phyloP scores from a whole-genome alignment of 2,113 vertebrate species.

The Ceyx margarethae region DNA sequence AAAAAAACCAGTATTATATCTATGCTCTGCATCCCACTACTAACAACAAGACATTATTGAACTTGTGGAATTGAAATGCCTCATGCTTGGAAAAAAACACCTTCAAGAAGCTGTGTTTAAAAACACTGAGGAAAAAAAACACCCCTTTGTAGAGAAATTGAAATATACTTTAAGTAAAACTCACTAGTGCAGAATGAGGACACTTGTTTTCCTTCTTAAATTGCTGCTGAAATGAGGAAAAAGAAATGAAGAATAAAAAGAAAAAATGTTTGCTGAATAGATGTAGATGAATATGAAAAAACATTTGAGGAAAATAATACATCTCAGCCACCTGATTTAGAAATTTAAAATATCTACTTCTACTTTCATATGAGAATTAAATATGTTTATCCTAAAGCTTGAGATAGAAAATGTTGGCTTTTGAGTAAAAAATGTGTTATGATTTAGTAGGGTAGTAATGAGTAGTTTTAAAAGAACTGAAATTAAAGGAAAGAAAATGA shows the following conservation, averaged over 20 bases:
- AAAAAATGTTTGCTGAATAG: conserved; percentile 1
- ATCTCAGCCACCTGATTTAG: not conserved
- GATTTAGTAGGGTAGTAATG: not conserved
- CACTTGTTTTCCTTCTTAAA: conserved; percentile 7
- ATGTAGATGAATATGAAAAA: not conserved
- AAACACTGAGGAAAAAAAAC: not conserved
- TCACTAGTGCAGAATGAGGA: not conserved
- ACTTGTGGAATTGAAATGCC: not conserved
- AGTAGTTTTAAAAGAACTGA: not conserved
- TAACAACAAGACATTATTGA: not conserved
- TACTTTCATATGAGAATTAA: not conserved
- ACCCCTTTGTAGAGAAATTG: not conserved
- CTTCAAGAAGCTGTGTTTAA: conserved; percentile 6
- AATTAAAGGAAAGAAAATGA: not conserved
- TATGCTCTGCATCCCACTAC: not conserved
- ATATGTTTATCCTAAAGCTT: not conserved
- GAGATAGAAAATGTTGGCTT: not conserved
- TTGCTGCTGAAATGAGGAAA: conserved; percentile 29
- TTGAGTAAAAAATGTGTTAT: not conserved
- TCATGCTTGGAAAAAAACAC: not conserved
- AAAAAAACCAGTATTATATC: conserved; percentile 2
- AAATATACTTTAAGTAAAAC: conserved; percentile 33
- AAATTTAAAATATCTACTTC: not conserved
- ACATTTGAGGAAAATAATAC: not conserved
- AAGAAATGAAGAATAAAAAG: not conserved